Base-by-base conservation (phyloP, 1,140 invertebrate genomes). In the Helicoverpa zea region DNA sequence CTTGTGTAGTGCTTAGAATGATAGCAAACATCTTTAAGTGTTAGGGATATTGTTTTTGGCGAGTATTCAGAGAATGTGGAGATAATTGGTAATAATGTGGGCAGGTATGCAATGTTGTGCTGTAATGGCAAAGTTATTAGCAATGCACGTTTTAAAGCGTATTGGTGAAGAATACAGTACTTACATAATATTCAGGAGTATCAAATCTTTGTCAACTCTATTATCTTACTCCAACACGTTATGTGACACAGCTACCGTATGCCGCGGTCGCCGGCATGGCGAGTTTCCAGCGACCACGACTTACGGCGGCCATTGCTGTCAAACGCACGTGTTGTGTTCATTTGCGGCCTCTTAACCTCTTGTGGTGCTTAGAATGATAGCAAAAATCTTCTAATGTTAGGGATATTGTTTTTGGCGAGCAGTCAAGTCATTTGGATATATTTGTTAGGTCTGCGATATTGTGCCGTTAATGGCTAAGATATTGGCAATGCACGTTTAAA, bases 221-320 rank as follows among this genome's bases (percentile, higher is more conserved):
- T 43, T 43, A 43, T 43, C 35, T 43, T 43, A 43, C 5, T 43
- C 5, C 18, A 58, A 58, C 16, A 10, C 18, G 2, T 5, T 58
- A 66, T 47, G 7, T 16, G 9, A 43, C 52, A 16, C 13, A 58
- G 59, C 70, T 1, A 43, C 35, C 43, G 13, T 75, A 14, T 75
- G 58, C 35, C n/a, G 12, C 35, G 56, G n/a, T 7, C 14, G 18
- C 23, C 51, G 35, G 73, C 43, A 16, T 61, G 73, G 73, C 73
- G 3, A 10, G 43, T 11, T 75, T 75, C 73, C 73, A 75, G 73
- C 73, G 2, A 1, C 66, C 10, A 43, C 30, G 35, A 74, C 30
- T 43, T 59, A 74, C 54, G 10, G 30, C 18, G 59, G 54, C 58
- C 73, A 75, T 63, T 23, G 23, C 35, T 49, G 54, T 49, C 58